Evolutionary conservation across 2,888 invertebrate species (phyloP).

Genomic region (Hyposoter didymator): DNA sequence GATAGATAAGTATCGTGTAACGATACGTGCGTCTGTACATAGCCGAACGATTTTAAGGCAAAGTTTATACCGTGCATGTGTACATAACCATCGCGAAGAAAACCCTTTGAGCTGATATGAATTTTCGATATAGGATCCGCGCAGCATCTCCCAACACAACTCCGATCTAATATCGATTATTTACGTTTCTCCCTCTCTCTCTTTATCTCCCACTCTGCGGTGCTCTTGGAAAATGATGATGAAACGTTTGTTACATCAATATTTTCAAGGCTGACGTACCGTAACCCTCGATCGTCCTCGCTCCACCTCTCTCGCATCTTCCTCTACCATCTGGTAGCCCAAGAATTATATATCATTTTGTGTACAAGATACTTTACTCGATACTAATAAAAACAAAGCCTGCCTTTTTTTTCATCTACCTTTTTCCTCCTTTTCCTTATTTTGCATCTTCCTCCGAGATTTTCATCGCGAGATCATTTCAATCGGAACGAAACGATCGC

Average conservation of each 20-base stretch:
- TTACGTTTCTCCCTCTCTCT: conserved; percentile 43
- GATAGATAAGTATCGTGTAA: conserved; percentile 68
- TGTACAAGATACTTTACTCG: conserved; percentile 35
- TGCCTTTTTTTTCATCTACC: not conserved
- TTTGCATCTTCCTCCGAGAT: conserved; percentile 43
- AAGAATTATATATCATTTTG: conserved; percentile 67
- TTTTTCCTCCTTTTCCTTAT: conserved; percentile 9
- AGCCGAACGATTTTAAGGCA: conserved; percentile 64
- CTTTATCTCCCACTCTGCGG: not conserved
- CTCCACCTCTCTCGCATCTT: conserved; percentile 49
- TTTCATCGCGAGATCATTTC: conserved; percentile 47
- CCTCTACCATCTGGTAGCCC: conserved; percentile 62
- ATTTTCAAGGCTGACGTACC: conserved; percentile 66
- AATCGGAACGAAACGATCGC: conserved; percentile 28
- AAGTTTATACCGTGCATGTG: conserved; percentile 18
- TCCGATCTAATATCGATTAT: conserved; percentile 68
- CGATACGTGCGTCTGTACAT: conserved; percentile 53
- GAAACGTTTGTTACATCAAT: conserved; percentile 69
- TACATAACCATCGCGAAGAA: conserved; percentile 3
- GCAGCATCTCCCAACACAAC: conserved; percentile 39
- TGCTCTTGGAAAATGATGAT: conserved; percentile 63
- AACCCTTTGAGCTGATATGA: conserved; percentile 65
- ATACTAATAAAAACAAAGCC: conserved; percentile 23
- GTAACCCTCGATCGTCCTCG: conserved; percentile 56
- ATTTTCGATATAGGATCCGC: conserved; percentile 72